Evolutionary conservation across 2,113 vertebrate species (phyloP).

Genomic region (Trichomycterus rosablanca): DNA sequence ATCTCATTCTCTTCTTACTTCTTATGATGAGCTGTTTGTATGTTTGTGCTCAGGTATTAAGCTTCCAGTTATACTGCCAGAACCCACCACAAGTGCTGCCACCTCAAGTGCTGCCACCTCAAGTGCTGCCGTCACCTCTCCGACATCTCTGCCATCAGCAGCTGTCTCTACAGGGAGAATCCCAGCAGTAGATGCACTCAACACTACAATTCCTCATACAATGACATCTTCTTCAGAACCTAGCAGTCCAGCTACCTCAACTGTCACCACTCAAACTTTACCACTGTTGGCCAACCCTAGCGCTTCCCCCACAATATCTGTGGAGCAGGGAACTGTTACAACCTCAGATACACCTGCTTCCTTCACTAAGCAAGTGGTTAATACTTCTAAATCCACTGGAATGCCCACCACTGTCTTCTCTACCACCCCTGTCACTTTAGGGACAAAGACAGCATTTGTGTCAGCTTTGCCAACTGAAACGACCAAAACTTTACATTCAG

Average conservation of each 20-base stretch:
- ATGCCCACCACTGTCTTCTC: constrained; percentile 9
- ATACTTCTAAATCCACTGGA: constrained; percentile 34
- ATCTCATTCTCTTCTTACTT: not conserved
- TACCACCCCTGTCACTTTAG: constrained; percentile 28
- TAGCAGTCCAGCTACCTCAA: constrained; percentile 14
- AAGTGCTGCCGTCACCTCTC: constrained; percentile 46
- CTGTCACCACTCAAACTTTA: constrained; percentile 9
- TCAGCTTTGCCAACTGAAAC: constrained; percentile 5
- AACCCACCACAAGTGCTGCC: constrained; percentile 23
- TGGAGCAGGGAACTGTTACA: constrained; percentile 37
- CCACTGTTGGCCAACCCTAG: constrained; percentile 8
- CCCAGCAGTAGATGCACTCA: not conserved
- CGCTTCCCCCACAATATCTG: constrained; percentile 41
- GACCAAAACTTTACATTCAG: constrained; percentile 6
- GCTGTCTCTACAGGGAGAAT: constrained; percentile 3
- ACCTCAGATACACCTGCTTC: constrained; percentile 45
- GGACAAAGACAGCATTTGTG: constrained; percentile 42
- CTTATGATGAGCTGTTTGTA: not conserved
- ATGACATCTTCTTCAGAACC: constrained; percentile 3
- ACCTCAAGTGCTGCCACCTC: too few relatives aligned
- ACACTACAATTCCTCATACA: constrained; percentile 5
- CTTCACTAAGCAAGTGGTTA: not conserved
- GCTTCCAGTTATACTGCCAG: constrained; percentile 47
- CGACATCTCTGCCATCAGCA: constrained; percentile 20
- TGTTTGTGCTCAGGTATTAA: constrained; percentile 75